phyloP scores from a whole-genome alignment of 1,140 invertebrate genomes.

The Psix sp. region DNA sequence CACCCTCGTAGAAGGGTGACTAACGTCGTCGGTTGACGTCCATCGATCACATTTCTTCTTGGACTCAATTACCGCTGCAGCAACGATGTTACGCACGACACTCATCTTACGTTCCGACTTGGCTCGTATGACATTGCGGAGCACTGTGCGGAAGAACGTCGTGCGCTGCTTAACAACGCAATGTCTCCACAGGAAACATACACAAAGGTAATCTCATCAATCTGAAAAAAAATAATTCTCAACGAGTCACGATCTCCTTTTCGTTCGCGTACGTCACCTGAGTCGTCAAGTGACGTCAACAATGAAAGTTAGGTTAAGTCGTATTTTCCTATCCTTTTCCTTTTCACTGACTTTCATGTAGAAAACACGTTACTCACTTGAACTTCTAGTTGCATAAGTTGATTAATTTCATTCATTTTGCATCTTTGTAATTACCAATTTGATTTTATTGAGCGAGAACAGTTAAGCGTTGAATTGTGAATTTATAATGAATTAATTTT shows the following conservation, averaged over 20 bases:
- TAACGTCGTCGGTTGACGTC: constrained; percentile 7
- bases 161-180: constrained; percentile 80
- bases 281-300: constrained; percentile 33
- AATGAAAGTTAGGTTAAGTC: constrained; percentile 38
- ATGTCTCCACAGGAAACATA: constrained; percentile 80
- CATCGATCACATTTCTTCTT: not conserved
- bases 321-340: constrained; percentile 2
- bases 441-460: not conserved
- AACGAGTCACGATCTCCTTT: not conserved
- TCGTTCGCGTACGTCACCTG: not conserved
- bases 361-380: constrained; percentile 4
- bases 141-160: constrained; percentile 77
- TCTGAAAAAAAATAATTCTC: constrained; percentile 24
- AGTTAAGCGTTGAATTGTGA: too few relatives aligned
- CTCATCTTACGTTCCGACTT: constrained; percentile 81
- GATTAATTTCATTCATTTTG: constrained; percentile 10
- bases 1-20: constrained; percentile 33
- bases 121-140: constrained; percentile 79
- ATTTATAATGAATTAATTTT: too few relatives aligned
- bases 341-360: constrained; percentile 3
- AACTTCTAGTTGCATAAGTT: constrained; percentile 24
- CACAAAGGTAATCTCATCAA: constrained; percentile 77
- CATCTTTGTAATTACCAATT: not conserved
- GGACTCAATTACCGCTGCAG: constrained; percentile 1
- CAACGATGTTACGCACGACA: constrained; percentile 63